Conservation (phyloP, 2,797 vertebrate genomes). For the Phaenicophaeus curvirostris region DNA sequence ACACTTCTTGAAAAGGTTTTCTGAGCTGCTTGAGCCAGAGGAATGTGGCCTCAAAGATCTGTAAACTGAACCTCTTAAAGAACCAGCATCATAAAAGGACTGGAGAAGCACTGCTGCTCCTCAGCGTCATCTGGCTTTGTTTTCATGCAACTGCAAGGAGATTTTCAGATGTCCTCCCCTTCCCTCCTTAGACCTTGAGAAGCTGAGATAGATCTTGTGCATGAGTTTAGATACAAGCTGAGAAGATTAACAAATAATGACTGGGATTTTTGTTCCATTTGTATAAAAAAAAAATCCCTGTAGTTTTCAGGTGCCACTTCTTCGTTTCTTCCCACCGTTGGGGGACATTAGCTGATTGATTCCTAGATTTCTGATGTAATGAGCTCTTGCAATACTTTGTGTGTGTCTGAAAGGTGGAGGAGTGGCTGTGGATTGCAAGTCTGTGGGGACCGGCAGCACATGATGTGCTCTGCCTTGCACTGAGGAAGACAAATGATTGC, state of each 20-base stretch:
- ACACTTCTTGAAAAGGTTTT: neutral
- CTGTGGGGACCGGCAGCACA: neutral
- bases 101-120: neutral
- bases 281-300: neutral
- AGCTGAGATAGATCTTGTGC: neutral
- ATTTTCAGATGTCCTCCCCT: neutral
- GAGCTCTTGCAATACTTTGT: neutral
- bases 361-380: neutral
- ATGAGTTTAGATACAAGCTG: neutral
- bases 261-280: neutral
- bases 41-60: neutral
- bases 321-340: neutral
- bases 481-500: neutral
- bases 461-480: neutral
- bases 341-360: neutral
- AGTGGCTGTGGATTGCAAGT: neutral
- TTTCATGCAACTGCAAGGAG: neutral
- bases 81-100: neutral
- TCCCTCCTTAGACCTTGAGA: neutral
- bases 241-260: neutral
- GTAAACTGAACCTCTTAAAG: neutral
- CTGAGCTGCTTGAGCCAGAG: neutral
- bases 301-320: neutral
- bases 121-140: neutral
- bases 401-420: neutral